Base-by-base conservation (phyloP, 2,113 vertebrate genomes). In the Gallinago paraguaiae region DNA sequence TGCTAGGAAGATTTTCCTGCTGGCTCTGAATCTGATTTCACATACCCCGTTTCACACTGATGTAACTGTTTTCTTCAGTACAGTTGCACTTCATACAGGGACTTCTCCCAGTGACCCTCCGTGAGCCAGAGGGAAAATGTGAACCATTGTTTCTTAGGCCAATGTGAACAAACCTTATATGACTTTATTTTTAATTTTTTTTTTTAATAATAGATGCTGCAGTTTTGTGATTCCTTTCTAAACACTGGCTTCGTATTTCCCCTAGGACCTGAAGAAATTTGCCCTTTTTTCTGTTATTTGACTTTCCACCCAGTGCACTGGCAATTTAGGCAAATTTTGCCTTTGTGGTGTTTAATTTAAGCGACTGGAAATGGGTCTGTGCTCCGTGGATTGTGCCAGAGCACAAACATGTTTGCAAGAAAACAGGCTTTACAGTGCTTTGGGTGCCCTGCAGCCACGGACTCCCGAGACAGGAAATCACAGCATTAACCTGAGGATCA, bases 11-110 rank as follows among this genome's bases (percentile, higher is more conserved):
- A 72, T 83, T 92, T 92, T 86, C 65, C 31, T 72, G 65, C 81
- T 89, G 84, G 65, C 74, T 82, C 88, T 57, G 77, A 95, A 43
- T 89, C 50, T 63, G 74, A 72, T 93, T 93, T 94, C 85, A 79
- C 83, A 65, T 82, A 41, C 80, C 35, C 61, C 0, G 0, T 61
- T 86, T 95, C 86, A 83, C 93, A 86, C 82, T 92, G 90, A 83
- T 90, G 80, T 93, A 76, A 77, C 67, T 65, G 50, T 63, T 95
- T 71, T 90, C 71, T 87, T 76, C 96, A 84, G 59, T 57, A 48
- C 19, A 59, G 53, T 92, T 72, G 61, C 81, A 84, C 61, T 84
- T 92, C 77, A 57, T 35, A 54, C 15, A 89, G 50, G 27, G 31
- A 23, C 80, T 91, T 81, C 69, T 94, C 71, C 71, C 45, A 61